Base-by-base conservation (phyloP, 2,888 invertebrate genomes). In the Athrips mouffetella region DNA sequence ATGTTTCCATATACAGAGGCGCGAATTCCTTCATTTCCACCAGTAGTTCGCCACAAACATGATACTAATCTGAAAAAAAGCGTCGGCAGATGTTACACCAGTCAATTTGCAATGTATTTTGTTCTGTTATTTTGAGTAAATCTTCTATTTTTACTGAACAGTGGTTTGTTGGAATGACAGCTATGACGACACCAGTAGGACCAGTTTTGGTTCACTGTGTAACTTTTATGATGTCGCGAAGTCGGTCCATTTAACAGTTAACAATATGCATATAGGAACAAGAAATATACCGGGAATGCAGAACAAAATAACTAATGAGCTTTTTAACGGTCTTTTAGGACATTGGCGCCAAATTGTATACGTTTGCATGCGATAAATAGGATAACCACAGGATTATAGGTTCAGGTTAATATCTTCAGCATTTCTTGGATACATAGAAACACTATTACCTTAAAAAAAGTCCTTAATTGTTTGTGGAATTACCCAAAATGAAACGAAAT, bases 301-400 rank as follows among this genome's bases (percentile, higher is more conserved):
- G 5, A 13, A 45, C 31, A 46, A 42, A 27, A 42, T 11, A 27
- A 45, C 18, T 42, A 37, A 44, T 25, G 35, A 40, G 11, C 15
- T 45, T 25, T n/a, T 30, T 84, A 88, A 88, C 87, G 88, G 88
- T 84, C 77, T 83, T 78, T 76, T 60, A 69, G 68, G 70, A 70
- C 82, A 77, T 88, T 88, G 88, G 88, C 88, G 88, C 88, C 85
- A 88, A 88, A 84, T 82, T 85, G 87, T 82, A 81, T 87, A 87
- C 88, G 88, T 87, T 87, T 81, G 73, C 85, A 78, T 70, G 6
- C 7, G 16, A 31, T 20, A 25, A 2, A 15, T 6, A 40, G 31
- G 11, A 44, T 31, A 31, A 31, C 30, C 30, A 44, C 20, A 16
- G 6, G 13, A 10, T 29, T 2, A 4, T 13, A 2, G 15, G 10